Evolutionary conservation across 2,797 vertebrate genomes (phyloP), one percentile per base, ranked within the genome.

Genomic region (Betta splendens): DNA sequence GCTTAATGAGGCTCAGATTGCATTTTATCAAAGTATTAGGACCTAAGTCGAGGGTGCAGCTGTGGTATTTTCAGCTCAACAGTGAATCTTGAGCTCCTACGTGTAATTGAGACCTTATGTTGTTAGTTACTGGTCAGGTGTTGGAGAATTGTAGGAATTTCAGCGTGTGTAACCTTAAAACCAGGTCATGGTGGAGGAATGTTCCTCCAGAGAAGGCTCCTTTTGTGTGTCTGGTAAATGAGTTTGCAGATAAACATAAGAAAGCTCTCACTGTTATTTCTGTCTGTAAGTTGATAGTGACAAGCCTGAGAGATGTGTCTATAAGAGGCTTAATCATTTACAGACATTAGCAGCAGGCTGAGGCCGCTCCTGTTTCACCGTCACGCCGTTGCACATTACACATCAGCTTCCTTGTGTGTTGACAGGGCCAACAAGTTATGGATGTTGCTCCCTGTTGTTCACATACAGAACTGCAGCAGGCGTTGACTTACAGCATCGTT

Each of bases 321-420:
- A 23, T n/a, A 3, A 21, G 49, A 43, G 48, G 75, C 4, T 81
- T 78, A 86, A 87, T 82, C 64, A 87, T 86, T 86, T 21, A 82
- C 79, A 12, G 25, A 37, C 21, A 11, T 32, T 49, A 18, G 26
- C 15, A 11, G 16, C 32, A 0, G 0, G 38, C 55, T 64, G 7
- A 42, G 47, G 61, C 60, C 67, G 11, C 17, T 20, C 21, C 46
- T 32, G 15, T 54, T 71, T 40, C 33, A 51, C 50, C 51, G 32
- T 66, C 55, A 44, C 6, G 46, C 16, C 7, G 12, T 55, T 52
- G 52, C 31, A n/a, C 22, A 15, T 55, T 53, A 57, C 26, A 15
- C 22, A 12, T 52, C 32, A 31, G 37, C 57, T 62, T 72, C 63
- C 59, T 54, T 0, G 1, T 64, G 66, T 44, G 31, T 29, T 1